Evolutionary conservation across 2,888 invertebrate species (phyloP).

Genomic region (Ectemnius lituratus): DNA sequence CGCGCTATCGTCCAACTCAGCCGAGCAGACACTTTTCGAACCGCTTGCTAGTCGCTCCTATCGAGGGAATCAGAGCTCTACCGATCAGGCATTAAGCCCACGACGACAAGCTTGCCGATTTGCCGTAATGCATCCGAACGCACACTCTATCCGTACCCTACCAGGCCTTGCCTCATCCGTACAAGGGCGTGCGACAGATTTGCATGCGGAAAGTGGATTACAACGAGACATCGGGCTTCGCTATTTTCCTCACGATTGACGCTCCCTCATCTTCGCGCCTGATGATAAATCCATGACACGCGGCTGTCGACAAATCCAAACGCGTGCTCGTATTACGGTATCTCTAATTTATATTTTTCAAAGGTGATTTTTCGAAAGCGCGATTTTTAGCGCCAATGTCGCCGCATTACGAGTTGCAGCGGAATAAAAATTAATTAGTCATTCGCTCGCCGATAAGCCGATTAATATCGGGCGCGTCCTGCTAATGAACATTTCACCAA

Average conservation of each 20-base stretch:
- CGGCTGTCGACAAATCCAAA: neutral
- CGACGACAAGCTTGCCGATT: conserved; percentile 41
- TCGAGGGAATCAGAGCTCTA: conserved; percentile 11
- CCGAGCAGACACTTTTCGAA: conserved; percentile 2
- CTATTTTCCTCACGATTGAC: too few relatives aligned
- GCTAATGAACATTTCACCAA: conserved; percentile 10
- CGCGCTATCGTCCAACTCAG: neutral
- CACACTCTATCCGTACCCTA: too few relatives aligned
- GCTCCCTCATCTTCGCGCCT: too few relatives aligned
- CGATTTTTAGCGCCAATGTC: neutral
- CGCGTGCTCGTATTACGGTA: neutral
- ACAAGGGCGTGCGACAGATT: too few relatives aligned
- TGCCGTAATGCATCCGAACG: too few relatives aligned
- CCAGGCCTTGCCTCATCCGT: too few relatives aligned
- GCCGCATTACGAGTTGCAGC: neutral
- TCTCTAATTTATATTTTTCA: too few relatives aligned
- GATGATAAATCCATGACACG: neutral
- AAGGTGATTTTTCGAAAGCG: neutral
- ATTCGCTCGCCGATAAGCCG: conserved; percentile 2
- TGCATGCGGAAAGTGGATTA: too few relatives aligned
- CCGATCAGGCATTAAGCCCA: conserved; percentile 45
- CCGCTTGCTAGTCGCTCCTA: neutral
- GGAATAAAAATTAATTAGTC: conserved; percentile 7
- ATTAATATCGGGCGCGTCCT: neutral
- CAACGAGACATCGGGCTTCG: too few relatives aligned